phyloP scores from a whole-genome alignment of 2,113 vertebrate genomes.

The Cyprinodon tularosa region DNA sequence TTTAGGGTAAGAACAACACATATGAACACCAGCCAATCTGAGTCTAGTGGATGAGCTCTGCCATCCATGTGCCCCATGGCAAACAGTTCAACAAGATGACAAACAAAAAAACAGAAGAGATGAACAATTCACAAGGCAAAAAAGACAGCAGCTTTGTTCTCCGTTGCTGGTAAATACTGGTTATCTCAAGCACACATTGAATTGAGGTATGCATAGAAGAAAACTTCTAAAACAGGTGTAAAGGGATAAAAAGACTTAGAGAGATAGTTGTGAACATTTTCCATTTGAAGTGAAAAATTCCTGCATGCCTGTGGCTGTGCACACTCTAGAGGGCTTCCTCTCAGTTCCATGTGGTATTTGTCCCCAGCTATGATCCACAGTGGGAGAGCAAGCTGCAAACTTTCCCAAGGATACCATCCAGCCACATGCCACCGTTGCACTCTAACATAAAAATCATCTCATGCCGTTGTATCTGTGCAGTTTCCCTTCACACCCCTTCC shows the following conservation, averaged over 20 bases:
- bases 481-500: constrained; percentile 28
- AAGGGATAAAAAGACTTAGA: constrained; percentile 55
- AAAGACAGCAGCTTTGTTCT: not conserved
- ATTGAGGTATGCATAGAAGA: constrained; percentile 39
- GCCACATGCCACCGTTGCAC: constrained; percentile 72
- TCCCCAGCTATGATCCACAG: constrained; percentile 82
- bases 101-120: not conserved
- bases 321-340: constrained; percentile 76
- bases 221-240: constrained; percentile 33
- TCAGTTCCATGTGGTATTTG: constrained; percentile 83
- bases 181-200: constrained; percentile 50
- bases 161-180: constrained; percentile 30
- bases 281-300: constrained; percentile 82
- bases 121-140: not conserved
- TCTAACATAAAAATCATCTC: constrained; percentile 35
- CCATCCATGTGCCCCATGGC: not conserved
- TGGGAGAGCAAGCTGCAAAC: constrained; percentile 78
- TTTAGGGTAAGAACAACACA: not conserved
- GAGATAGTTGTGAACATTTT: constrained; percentile 77
- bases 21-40: not conserved
- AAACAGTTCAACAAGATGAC: not conserved
- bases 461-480: constrained; percentile 33
- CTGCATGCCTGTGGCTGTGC: constrained; percentile 70
- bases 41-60: too few relatives aligned
- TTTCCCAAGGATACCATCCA: constrained; percentile 83